phyloP scores from a whole-genome alignment of 2,888 invertebrate genomes.

The Agrilus biguttatus region DNA sequence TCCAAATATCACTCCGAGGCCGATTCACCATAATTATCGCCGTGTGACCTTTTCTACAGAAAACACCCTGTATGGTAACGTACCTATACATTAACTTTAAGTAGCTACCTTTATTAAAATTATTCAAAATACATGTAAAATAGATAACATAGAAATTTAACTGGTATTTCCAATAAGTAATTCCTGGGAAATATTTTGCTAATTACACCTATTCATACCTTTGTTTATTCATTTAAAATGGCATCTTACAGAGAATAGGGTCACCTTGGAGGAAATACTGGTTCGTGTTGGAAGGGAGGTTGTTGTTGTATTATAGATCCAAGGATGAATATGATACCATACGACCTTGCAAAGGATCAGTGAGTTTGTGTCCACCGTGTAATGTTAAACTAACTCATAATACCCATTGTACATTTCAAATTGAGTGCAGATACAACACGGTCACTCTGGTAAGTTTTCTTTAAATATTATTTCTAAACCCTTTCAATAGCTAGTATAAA shows the following conservation, averaged over 20 bases:
- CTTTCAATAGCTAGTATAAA: neutral
- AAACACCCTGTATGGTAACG: too few species aligned
- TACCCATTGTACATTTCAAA: slow-evolving; percentile 27
- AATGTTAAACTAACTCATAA: slow-evolving; percentile 26
- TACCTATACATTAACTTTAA: too few species aligned
- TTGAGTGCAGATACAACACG: slow-evolving; percentile 31
- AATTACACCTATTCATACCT: neutral
- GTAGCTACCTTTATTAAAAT: too few species aligned
- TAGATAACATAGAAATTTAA: too few species aligned
- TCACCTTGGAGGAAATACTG: slow-evolving; percentile 38
- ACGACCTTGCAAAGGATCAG: slow-evolving; percentile 37
- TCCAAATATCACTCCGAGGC: too few species aligned
- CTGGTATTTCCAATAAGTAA: too few species aligned
- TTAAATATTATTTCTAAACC: neutral
- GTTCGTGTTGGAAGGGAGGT: slow-evolving; percentile 39
- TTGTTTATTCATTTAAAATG: neutral
- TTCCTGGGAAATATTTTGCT: neutral
- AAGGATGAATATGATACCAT: slow-evolving; percentile 36
- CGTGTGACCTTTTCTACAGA: too few species aligned
- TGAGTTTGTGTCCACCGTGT: slow-evolving; percentile 34
- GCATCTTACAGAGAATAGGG: slow-evolving; percentile 25
- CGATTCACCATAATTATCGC: too few species aligned
- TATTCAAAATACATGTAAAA: too few species aligned
- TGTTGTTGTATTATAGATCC: slow-evolving; percentile 37
- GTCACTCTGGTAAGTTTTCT: slow-evolving; percentile 28